These are phyloP conservation scores for Rhabdornis inornatus DNA, from an alignment of 2,113 vertebrate genomes.

Conservation along the genomic window DNA sequence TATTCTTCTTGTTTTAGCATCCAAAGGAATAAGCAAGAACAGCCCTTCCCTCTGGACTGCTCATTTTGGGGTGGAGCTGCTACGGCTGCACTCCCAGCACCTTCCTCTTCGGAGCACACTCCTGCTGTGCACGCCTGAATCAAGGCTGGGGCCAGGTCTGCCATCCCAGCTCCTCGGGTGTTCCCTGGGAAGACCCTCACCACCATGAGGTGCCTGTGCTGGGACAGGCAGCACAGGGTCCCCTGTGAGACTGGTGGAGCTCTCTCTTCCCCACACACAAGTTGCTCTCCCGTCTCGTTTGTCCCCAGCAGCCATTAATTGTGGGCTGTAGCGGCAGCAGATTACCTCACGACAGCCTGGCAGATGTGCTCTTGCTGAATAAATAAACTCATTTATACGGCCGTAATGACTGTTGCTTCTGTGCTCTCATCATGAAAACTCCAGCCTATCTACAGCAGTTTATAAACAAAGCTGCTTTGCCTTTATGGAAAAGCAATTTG, in stretches of 20 bases:
- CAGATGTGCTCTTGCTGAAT: conserved; percentile 61
- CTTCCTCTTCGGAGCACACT: not conserved
- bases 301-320: conserved; percentile 47
- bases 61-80: not conserved
- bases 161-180: accelerated
- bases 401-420: conserved; percentile 67
- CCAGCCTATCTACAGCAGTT: conserved; percentile 63
- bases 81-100: not conserved
- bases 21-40: not conserved
- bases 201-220: accelerated
- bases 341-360: conserved; percentile 63
- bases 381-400: conserved; percentile 67
- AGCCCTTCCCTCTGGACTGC: not conserved
- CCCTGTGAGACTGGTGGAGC: not conserved
- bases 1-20: not conserved
- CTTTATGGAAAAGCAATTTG: conserved; percentile 71
- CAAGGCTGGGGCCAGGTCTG: not conserved
- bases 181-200: accelerated
- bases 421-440: conserved; percentile 64
- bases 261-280: not conserved
- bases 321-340: conserved; percentile 29
- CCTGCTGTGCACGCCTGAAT: accelerated
- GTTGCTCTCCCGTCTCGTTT: not conserved
- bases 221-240: accelerated
- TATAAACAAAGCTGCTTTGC: conserved; percentile 71